phyloP scores from a whole-genome alignment of 2,113 vertebrate genomes.

The Aplodontia rufa region DNA sequence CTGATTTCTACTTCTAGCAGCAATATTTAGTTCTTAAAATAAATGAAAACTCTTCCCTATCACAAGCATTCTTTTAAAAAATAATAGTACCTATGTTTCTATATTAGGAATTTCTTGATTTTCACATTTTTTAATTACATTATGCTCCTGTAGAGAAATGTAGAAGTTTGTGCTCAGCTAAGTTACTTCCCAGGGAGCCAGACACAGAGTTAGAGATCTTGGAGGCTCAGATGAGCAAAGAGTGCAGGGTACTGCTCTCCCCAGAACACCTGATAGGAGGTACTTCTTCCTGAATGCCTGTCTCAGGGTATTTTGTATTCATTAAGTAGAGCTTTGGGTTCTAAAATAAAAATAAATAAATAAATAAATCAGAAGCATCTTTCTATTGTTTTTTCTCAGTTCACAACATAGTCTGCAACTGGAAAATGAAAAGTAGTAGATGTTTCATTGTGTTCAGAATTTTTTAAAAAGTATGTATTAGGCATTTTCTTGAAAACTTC shows the following conservation, averaged over 20 bases:
- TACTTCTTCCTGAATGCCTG: neutral
- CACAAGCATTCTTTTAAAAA: neutral
- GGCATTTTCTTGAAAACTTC: neutral
- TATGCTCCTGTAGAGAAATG: neutral
- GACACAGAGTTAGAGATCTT: too few relatives aligned
- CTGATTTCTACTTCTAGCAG: neutral
- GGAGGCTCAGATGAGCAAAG: neutral
- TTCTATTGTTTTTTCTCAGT: neutral
- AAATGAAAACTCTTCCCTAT: neutral
- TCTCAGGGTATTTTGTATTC: neutral
- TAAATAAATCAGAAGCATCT: neutral
- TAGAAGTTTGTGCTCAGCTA: neutral
- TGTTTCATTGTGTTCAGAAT: neutral
- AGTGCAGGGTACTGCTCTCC: neutral
- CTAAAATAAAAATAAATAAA: neutral
- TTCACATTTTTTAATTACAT: neutral
- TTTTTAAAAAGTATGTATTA: neutral
- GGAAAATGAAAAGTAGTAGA: neutral
- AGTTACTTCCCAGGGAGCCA: neutral
- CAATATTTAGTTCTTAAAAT: neutral
- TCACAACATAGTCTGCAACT: neutral
- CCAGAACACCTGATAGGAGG: neutral
- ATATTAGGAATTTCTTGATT: neutral
- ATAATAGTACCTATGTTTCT: neutral
- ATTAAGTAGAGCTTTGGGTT: neutral